Evolutionary conservation across 2,888 invertebrate genomes (phyloP), one percentile per base, ranked within the genome.

Genomic region (Halictus quadricinctus): DNA sequence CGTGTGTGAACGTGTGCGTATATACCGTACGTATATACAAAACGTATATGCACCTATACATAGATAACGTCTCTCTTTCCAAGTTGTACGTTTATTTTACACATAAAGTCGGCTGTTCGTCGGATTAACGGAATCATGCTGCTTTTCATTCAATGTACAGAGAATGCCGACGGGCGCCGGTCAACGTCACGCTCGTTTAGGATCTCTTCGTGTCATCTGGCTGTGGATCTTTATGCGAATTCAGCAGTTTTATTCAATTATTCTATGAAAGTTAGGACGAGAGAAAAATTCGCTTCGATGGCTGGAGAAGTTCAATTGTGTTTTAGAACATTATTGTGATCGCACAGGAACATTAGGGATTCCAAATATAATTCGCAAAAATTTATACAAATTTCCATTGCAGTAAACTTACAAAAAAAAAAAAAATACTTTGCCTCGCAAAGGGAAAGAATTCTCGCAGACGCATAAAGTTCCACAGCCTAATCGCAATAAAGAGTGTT

Each of bases 21-120:
- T 88, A 87, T 88, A 88, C 87, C 88, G 83, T 85, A 86, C 86
- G 80, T 85, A 81, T 84, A 88, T 84, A 83, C 80, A 86, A 77
- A 73, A 70, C 54, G 50, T 87, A 88, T 89, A 87, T 87, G 87
- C 90, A 86, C 89, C 76, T 87, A 74, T 90, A 88, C 89, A 75
- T 87, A 81, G 87, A 81, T 79, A 70, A 88, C 36, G 72, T 79
- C 29, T 66, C 88, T 88, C 87, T 85, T 89, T 89, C 84, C 7
- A 90, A 88, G 87, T 91, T 90, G 89, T 91, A 92, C 89, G 92
- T 91, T 93, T 93, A 92, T 92, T 89, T 92, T 92, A 92, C 92
- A 92, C 90, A 90, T 92, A 89, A 92, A 93, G 90, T 92, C 87
- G 92, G 91, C 70, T 58, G 25, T 92, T 91, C 81, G 72, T 80